Evolutionary conservation across 1,140 invertebrate genomes (phyloP).

Genomic region (Phthorimaea operculella): DNA sequence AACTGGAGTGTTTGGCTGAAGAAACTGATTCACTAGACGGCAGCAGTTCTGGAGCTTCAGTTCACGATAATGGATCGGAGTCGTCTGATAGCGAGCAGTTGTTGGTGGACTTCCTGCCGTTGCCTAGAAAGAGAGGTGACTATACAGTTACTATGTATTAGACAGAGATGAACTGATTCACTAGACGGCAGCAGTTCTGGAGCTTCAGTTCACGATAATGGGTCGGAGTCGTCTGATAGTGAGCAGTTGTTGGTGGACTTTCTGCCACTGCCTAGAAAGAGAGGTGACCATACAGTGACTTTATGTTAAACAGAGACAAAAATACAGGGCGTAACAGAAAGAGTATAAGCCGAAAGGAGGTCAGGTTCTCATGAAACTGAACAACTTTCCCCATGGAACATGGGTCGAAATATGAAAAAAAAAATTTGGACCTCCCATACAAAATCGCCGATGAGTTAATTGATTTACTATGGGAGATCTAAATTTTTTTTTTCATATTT

Average conservation of each 20-base stretch:
- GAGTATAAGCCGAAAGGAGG: no score
- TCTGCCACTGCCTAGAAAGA: slow-evolving; percentile 42
- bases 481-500: no score
- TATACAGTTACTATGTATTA: background rate
- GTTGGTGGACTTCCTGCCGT: slow-evolving; percentile 40
- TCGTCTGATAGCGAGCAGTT: slow-evolving; percentile 51
- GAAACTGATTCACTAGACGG: slow-evolving; percentile 66
- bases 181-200: slow-evolving; percentile 42
- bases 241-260: slow-evolving; percentile 50
- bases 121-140: slow-evolving; percentile 50
- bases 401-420: no score
- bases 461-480: no score
- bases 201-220: slow-evolving; percentile 21
- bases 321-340: no score
- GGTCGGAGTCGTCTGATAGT: slow-evolving; percentile 51
- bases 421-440: no score
- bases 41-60: slow-evolving; percentile 31
- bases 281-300: slow-evolving; percentile 28
- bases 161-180: slow-evolving; percentile 50
- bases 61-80: slow-evolving; percentile 30
- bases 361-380: no score
- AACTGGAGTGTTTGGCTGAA: slow-evolving; percentile 81
- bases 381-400: no score
- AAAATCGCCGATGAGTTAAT: no score
- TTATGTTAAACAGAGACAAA: no score